Base-by-base conservation (phyloP, 2,113 vertebrate species). In the crab-eating macaque (Macaca fascicularis) region DNA sequence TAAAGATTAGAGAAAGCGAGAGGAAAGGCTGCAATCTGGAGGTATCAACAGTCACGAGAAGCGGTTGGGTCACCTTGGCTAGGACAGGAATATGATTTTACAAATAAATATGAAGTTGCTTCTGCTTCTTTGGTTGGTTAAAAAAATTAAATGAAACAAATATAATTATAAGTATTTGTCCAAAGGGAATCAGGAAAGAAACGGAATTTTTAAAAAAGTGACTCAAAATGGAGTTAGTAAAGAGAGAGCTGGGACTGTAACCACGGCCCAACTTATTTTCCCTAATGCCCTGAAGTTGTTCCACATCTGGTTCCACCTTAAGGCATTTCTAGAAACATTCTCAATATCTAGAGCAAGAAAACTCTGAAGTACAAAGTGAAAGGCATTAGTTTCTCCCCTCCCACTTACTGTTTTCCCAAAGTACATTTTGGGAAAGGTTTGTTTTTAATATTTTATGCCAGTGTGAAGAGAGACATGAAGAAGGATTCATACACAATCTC, bases 231-330 rank as follows among this genome's bases (percentile, higher is more conserved):
- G 14, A 61, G 48, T 35, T 7, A 59, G 40, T 4, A 7, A 57
- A 81, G n/a, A 13, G 38, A 43, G 30, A 64, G 5, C 25, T 20
- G 20, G 2, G 50, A 30, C 5, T 57, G 6, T 59, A 27, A 45
- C 5, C 64, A 59, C 0, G 35, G 50, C 2, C 38, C 8, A 2
- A 14, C 5, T 61, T 40, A 27, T 30, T 45, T 48, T 30, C 32
- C n/a, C 52, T 25, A 1, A 17, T 27, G n/a, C 27, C 35, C 9
- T 9, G 79, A 59, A 74, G 52, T 8, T 43, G 22, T 14, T 27
- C 69, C 32, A 8, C 10, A 30, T 22, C 22, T 2, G 4, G 4
- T n/a, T 57, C 38, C 3, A 38, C 6, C 10, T 35, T 23, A 23
- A 43, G 23, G 23, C 1, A 19, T 48, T 38, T 92, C 45, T 9